Base-by-base conservation (phyloP, 2,797 vertebrate genomes). In the Liasis olivaceus region DNA sequence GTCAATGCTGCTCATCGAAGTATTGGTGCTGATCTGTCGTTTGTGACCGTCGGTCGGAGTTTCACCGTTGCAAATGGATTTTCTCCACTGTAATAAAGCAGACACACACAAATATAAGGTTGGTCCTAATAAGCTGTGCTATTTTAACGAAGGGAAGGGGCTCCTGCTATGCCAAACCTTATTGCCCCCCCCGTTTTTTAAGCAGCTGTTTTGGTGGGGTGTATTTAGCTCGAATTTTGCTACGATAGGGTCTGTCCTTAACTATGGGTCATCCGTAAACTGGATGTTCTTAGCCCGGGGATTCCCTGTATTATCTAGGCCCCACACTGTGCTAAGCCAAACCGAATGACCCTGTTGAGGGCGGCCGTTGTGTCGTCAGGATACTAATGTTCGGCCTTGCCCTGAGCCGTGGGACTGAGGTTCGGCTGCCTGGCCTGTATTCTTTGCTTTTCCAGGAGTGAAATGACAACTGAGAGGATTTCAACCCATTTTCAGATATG, bases 51-150 rank as follows among this genome's bases (percentile, higher is more conserved):
- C 0, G 99, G 99, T 90, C 98, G 98, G 94, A 99, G 98, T 92
- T 98, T 99, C 94, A 99, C 98, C 0, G 98, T 99, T 22, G 98
- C 98, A 90, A 99, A 99, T 8, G 99, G 99, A 95, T 99, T 99
- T 95, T 98, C 99, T 95, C 98, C 99, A 72, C 99, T 99, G 97
- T 0, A 95, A 94, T 94, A 93, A 92, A 94, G 28, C 14, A 91
- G 92, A 7, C 90, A 2, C 2, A 94, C 0, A 69, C 36, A 94
- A 1, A 81, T 31, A 85, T 1, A 77, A 58, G 59, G 64, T 4
- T 72, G 26, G 2, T 15, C 17, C 22, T 2, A 14, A 77, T 42
- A 36, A 77, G 31, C 17, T 7, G 0, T 8, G 1, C 42, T 22
- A 22, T 47, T 90, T 62, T 62, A 20, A 63, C 17, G 12, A 60